These are phyloP conservation scores for Paralichthys olivaceus DNA, from an alignment of 2,113 vertebrate genomes.

Conservation along the genomic window DNA sequence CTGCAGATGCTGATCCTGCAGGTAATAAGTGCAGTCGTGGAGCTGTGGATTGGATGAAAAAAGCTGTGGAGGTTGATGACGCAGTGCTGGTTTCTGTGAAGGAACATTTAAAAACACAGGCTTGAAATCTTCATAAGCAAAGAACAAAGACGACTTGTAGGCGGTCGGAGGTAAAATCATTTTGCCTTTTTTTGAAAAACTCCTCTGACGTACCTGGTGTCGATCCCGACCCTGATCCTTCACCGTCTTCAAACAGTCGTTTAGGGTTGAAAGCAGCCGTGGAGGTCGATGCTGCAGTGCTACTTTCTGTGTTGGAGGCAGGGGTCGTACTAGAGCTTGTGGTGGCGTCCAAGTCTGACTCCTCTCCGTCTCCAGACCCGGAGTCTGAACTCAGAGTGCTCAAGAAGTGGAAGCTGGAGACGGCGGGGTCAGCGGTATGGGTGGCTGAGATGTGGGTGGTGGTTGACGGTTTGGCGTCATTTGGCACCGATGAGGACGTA, in stretches of 20 bases:
- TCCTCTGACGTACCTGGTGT: not conserved
- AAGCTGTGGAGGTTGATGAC: not conserved
- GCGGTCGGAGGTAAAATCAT: not conserved
- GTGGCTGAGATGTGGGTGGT: not conserved
- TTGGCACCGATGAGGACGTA: not conserved
- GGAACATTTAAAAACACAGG: not conserved
- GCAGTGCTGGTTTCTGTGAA: not conserved
- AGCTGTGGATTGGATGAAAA: fast-evolving
- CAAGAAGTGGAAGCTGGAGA: not conserved
- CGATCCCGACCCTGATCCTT: not conserved
- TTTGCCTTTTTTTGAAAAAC: too few relatives aligned
- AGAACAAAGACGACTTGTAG: not conserved
- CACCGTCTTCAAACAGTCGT: fast-evolving
- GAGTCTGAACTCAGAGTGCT: not conserved
- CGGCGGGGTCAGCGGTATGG: not conserved
- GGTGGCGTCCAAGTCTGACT: not conserved
- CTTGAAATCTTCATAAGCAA: not conserved
- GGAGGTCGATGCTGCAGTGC: not conserved
- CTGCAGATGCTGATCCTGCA: not conserved
- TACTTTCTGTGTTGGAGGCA: not conserved
- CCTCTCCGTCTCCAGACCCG: conserved; percentile 20
- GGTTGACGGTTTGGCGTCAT: not conserved
- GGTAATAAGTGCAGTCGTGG: fast-evolving
- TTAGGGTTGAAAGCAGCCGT: not conserved
- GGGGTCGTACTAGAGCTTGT: not conserved